phyloP scores from a whole-genome alignment of 2,113 vertebrate genomes.

The Anas platyrhynchos region DNA sequence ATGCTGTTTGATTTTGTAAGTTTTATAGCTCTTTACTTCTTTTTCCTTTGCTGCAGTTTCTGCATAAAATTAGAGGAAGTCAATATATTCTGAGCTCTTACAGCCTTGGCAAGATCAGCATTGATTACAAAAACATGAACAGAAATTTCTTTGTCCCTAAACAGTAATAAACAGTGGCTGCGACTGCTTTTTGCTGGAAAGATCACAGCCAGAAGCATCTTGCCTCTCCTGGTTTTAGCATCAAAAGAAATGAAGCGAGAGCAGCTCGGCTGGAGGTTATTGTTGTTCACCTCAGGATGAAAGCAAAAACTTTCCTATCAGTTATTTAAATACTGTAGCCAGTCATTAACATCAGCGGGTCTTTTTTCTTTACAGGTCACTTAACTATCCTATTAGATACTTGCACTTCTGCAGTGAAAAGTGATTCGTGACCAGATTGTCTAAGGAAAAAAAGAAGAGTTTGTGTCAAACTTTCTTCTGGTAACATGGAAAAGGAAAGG shows the following conservation, averaged over 20 bases:
- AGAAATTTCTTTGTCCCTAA: constrained; percentile 47
- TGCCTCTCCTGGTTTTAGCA: constrained; percentile 23
- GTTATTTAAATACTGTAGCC: neutral
- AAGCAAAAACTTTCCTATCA: neutral
- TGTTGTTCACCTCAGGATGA: neutral
- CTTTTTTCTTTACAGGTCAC: neutral
- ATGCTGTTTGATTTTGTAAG: neutral
- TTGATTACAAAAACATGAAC: constrained; percentile 52
- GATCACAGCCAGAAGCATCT: constrained; percentile 27
- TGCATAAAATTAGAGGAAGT: constrained; percentile 35
- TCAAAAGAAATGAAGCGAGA: constrained; percentile 23
- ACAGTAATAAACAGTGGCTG: neutral
- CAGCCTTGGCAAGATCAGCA: neutral
- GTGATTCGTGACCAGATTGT: neutral
- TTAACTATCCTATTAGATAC: neutral
- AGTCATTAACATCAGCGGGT: neutral
- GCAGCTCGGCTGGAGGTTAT: neutral
- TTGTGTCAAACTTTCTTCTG: neutral
- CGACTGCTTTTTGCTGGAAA: neutral
- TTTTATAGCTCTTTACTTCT: neutral
- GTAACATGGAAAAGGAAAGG: neutral
- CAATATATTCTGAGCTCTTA: neutral
- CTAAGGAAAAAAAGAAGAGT: neutral
- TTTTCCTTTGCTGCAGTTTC: constrained; percentile 5
- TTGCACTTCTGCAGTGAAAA: neutral